These are phyloP conservation scores for Strix uralensis DNA, from an alignment of 2,113 vertebrate genomes.

Conservation along the genomic window DNA sequence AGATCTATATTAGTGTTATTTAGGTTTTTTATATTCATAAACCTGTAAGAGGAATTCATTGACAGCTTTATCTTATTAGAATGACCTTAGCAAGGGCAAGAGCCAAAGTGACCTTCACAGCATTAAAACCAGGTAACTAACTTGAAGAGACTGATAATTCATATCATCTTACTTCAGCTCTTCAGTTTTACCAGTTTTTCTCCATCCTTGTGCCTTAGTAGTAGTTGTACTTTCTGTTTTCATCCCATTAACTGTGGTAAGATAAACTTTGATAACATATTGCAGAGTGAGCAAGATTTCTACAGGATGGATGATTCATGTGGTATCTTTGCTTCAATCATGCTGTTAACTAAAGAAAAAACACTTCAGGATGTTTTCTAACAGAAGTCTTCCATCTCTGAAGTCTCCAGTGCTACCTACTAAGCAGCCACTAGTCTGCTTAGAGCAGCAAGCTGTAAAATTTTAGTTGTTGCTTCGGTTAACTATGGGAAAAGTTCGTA, in stretches of 20 bases:
- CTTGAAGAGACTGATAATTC: slow-evolving; percentile 32
- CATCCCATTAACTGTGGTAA: background rate
- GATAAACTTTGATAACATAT: background rate
- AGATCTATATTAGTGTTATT: background rate
- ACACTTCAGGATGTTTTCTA: background rate
- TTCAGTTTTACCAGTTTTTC: slow-evolving; percentile 23
- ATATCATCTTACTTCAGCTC: background rate
- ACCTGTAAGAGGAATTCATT: background rate
- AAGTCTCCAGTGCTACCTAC: background rate
- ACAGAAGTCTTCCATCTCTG: slow-evolving; percentile 21
- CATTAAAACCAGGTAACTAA: slow-evolving; percentile 29
- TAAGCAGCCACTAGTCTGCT: background rate
- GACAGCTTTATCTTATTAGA: background rate
- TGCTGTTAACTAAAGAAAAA: slow-evolving; percentile 5
- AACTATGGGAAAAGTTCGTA: background rate
- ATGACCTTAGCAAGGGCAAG: slow-evolving; percentile 14
- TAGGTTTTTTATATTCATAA: background rate
- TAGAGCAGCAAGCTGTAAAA: background rate
- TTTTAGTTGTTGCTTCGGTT: background rate
- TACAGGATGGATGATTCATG: background rate
- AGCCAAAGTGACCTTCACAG: slow-evolving; percentile 61
- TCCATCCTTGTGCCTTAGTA: slow-evolving; percentile 58
- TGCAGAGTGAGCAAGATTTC: background rate
- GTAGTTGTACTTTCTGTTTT: slow-evolving; percentile 28
- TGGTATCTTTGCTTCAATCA: background rate